phyloP scores from a whole-genome alignment of 2,888 invertebrate genomes.

The Scaptomyza flava region DNA sequence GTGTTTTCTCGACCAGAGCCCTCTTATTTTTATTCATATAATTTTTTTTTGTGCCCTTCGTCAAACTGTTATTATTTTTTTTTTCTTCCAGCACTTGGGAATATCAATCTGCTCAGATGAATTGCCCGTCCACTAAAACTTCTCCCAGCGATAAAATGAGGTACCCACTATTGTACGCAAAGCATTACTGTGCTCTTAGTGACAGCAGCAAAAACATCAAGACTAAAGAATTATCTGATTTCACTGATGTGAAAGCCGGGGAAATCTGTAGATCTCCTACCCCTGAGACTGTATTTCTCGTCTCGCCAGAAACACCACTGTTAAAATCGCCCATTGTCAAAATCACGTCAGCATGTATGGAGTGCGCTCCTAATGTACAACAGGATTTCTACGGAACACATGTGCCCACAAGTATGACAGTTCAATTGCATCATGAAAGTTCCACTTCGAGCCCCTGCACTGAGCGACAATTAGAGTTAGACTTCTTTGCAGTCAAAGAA shows the following conservation, averaged over 20 bases:
- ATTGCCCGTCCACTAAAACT: slow-evolving; percentile 58
- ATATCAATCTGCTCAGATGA: slow-evolving; percentile 1
- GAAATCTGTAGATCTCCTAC: background rate
- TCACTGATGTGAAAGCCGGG: slow-evolving; percentile 42
- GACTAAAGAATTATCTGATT: too few relatives aligned
- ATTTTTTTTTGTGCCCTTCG: too few relatives aligned
- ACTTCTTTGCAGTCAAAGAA: slow-evolving; percentile 62
- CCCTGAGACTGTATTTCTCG: background rate
- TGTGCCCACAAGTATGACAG: slow-evolving; percentile 17
- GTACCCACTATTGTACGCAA: slow-evolving; percentile 48
- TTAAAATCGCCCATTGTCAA: slow-evolving; percentile 56
- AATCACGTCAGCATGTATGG: slow-evolving; percentile 53
- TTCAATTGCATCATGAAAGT: slow-evolving; percentile 33
- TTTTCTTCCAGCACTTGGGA: slow-evolving; percentile 1
- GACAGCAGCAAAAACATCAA: slow-evolving; percentile 9
- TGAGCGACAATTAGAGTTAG: slow-evolving; percentile 26
- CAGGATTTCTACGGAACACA: background rate
- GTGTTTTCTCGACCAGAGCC: too few relatives aligned
- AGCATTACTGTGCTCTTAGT: slow-evolving; percentile 23
- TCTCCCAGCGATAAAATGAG: slow-evolving; percentile 64
- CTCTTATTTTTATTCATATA: too few relatives aligned
- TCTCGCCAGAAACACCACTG: background rate
- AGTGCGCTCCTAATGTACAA: slow-evolving; percentile 5
- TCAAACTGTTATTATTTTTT: too few relatives aligned
- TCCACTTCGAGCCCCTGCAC: slow-evolving; percentile 3